A percentile compares a stretch with the other conserved stretches of the same genome.
These are phyloP conservation scores for Cydia fagiglandana DNA, from an alignment of 1,140 invertebrate genomes.

Conservation along the genomic window DNA sequence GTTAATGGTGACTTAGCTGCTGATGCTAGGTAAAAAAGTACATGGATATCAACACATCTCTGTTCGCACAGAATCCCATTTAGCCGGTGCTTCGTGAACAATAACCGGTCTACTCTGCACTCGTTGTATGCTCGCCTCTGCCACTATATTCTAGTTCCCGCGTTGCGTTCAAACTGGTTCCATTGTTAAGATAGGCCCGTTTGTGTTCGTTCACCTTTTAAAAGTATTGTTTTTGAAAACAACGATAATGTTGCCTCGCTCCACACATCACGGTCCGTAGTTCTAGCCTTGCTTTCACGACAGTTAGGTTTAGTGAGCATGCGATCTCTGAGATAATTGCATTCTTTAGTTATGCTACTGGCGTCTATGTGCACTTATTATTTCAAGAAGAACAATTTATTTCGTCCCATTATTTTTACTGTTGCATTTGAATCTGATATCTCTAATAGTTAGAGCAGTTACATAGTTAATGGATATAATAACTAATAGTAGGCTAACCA, in stretches of 20 bases:
- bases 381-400: neutral
- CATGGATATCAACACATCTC: neutral
- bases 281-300: slow-evolving; percentile 18
- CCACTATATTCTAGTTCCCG: slow-evolving; percentile 2
- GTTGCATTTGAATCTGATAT: too few relatives aligned
- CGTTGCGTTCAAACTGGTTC: slow-evolving; percentile 5
- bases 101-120: neutral
- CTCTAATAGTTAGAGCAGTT: too few relatives aligned
- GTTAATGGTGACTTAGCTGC: too few relatives aligned
- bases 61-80: neutral
- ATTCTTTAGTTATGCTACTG: neutral
- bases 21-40: too few relatives aligned
- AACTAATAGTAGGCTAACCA: too few relatives aligned
- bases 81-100: neutral
- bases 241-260: neutral
- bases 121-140: neutral
- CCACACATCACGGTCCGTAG: slow-evolving; percentile 1
- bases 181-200: slow-evolving; percentile 2
- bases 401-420: too few relatives aligned
- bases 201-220: neutral
- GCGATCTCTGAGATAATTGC: neutral
- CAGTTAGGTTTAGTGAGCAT: slow-evolving; percentile 4
- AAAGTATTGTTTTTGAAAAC: slow-evolving; percentile 10
- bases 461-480: too few relatives aligned
- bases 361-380: neutral